These are phyloP conservation scores for Centrocercus urophasianus DNA, from an alignment of 2,113 vertebrate genomes.

Conservation along the genomic window DNA sequence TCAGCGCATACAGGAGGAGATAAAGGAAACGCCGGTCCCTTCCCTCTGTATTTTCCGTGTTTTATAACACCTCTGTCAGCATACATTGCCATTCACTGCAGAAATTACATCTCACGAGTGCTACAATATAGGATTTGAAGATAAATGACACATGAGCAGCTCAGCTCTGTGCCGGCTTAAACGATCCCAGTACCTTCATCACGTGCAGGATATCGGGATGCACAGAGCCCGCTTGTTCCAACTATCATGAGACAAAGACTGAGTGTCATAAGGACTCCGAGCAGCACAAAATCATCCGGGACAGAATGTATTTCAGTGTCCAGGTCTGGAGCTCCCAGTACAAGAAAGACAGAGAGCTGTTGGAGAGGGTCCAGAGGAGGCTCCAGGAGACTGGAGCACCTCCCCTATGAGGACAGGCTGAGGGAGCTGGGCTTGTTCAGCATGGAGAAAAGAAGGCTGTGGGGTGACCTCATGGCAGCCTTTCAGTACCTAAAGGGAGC, in stretches of 20 bases:
- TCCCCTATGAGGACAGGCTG: no score
- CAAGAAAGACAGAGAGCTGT: no score
- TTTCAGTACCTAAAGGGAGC: no score
- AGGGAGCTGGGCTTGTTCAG: no score
- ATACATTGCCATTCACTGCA: conserved; percentile 51
- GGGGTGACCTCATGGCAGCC: no score
- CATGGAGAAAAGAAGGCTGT: no score
- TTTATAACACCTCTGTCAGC: conserved; percentile 58
- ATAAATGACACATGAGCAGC: conserved; percentile 37
- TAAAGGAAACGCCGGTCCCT: not conserved
- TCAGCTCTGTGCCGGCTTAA: conserved; percentile 38
- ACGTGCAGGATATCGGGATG: conserved; percentile 4
- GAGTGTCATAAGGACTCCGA: not conserved
- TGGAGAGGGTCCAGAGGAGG: no score
- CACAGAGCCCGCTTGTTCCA: conserved; percentile 37
- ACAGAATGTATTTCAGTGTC: not conserved
- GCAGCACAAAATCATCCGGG: not conserved
- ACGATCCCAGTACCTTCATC: conserved; percentile 41
- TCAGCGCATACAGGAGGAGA: not conserved
- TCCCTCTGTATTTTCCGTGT: not conserved
- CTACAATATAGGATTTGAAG: conserved; percentile 59
- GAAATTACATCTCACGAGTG: conserved; percentile 22
- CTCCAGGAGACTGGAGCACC: no score
- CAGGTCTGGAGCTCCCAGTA: no score
- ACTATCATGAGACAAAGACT: conserved; percentile 2